Evolutionary conservation across 2,113 vertebrate species (phyloP), one percentile per base, ranked within the genome.

Genomic region (Brachypteracias leptosomus): DNA sequence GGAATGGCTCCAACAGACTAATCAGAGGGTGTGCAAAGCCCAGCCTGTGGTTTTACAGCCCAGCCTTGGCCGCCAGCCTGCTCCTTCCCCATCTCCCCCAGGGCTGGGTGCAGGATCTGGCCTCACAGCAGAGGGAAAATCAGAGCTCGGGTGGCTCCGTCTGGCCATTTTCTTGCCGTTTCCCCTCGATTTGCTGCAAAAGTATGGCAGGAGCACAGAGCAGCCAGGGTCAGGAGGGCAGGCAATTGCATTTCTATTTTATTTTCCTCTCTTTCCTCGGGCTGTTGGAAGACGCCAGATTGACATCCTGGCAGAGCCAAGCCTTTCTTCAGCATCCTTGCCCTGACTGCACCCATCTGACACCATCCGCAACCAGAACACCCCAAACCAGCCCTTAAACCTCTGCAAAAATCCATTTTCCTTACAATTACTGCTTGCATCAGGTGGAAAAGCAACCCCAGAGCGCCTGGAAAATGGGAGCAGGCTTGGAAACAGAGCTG

Each of bases 81-180:
- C 36, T 81, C 14, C 55, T 74, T 49, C 40, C 42, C 72, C 26
- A 1, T 12, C n/a, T 61, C 33, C 54, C 54, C 49, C 28, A 9
- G 1, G 1, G 26, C 36, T 3, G 3, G 35, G 20, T 6, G 17
- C 49, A 2, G n/a, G 68, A 54, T 51, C 52, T 29, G 9, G 25
- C 63, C 63, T 73, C 0, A 0, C 2, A 36, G 66, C 36, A 38
- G 51, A 66, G 14, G 42, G 59, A 31, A 84, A 85, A 46, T 6
- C 10, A 1, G 49, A 72, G 57, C 46, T 21, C 0, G 3, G 46
- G 21, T 0, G 1, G 65, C n/a, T 93, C 59, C 3, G 1, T 16
- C 40, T 20, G 1, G 10, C 9, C 3, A 1, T 29, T 78, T 96
- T 20, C 29, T 63, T 25, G 73, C 35, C 3, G 0, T 75, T 95